Conservation (phyloP, 2,797 vertebrate species). For the Hozukius guyotensis region DNA sequence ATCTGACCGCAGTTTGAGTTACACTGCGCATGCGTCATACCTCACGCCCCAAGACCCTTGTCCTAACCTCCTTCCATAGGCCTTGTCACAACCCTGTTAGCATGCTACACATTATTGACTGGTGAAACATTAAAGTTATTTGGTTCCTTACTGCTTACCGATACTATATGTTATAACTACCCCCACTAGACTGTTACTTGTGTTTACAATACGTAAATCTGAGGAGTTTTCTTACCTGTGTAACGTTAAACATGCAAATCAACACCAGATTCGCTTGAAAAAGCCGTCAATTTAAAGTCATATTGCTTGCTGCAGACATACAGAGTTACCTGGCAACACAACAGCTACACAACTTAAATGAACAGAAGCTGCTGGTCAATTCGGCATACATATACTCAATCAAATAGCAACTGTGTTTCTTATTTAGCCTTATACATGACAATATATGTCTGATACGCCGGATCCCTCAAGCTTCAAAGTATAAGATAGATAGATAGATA, state of each 20-base stretch:
- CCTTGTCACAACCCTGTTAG: not conserved
- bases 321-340: not conserved
- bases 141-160: fast-evolving
- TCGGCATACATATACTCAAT: not conserved
- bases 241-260: not conserved
- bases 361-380: fast-evolving
- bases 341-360: fast-evolving
- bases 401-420: not conserved
- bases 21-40: no score
- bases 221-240: not conserved
- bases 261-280: not conserved
- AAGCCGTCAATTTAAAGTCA: not conserved
- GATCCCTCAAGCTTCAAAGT: not conserved
- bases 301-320: not conserved
- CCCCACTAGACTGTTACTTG: not conserved
- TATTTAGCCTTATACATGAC: not conserved
- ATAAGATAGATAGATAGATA: no score
- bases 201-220: not conserved
- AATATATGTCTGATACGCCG: not conserved
- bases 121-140: not conserved
- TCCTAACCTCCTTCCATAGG: no score
- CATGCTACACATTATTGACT: not conserved
- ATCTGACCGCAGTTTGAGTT: no score
- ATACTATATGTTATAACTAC: not conserved
- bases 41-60: no score